Conservation (phyloP, 2,888 invertebrate species). For the Drosophila austrosaltans region DNA sequence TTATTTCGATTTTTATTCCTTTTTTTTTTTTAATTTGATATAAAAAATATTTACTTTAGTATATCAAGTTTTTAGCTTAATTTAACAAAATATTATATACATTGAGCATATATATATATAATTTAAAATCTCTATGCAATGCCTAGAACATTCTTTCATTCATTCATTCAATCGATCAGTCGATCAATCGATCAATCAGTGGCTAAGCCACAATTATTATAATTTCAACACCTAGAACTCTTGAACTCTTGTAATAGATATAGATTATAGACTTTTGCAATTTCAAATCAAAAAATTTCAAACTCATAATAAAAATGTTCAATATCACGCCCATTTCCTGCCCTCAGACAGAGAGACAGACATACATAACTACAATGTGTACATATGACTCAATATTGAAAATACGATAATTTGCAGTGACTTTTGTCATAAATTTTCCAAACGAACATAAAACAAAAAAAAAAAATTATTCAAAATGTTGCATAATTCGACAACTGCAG, state of each 20-base stretch:
- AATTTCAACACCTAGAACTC: constrained; percentile 44
- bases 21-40: too few relatives aligned
- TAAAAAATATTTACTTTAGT: too few relatives aligned
- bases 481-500: constrained; percentile 44
- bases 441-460: constrained; percentile 34
- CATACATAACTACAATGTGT: not conserved
- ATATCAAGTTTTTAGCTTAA: too few relatives aligned
- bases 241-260: constrained; percentile 37
- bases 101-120: not conserved
- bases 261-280: not conserved
- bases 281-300: constrained; percentile 33
- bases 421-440: constrained; percentile 72
- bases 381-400: constrained; percentile 68
- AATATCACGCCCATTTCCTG: constrained; percentile 59
- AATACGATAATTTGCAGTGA: constrained; percentile 63
- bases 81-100: too few relatives aligned
- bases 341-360: constrained; percentile 10
- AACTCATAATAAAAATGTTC: constrained; percentile 32
- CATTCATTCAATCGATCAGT: not conserved
- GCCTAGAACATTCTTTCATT: too few relatives aligned
- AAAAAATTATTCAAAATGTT: constrained; percentile 43
- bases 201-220: constrained; percentile 26
- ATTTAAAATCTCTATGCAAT: not conserved
- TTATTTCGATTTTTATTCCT: too few relatives aligned
- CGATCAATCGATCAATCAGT: constrained; percentile 2